phyloP scores from a whole-genome alignment of 1,140 invertebrate species.

The Apis laboriosa region DNA sequence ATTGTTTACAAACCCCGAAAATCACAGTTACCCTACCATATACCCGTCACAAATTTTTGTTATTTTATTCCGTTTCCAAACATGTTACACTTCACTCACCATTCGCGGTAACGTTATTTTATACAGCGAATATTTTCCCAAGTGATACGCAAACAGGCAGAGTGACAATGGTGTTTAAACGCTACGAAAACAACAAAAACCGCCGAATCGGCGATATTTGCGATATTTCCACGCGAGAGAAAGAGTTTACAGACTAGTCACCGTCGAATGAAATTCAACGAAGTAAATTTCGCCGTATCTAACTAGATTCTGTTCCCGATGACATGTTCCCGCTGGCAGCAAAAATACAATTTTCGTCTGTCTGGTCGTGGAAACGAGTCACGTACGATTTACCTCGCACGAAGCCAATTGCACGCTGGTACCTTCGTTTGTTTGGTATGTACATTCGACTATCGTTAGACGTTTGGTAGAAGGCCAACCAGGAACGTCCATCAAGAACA shows the following conservation, averaged over 20 bases:
- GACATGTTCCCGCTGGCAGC: conserved; percentile 23
- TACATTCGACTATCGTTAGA: conserved; percentile 40
- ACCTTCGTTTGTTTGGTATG: not conserved
- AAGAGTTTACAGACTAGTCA: not conserved
- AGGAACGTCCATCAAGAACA: conserved; percentile 10
- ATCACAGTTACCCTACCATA: not conserved
- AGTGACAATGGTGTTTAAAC: not conserved
- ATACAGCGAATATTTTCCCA: not conserved
- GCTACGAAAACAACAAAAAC: not conserved
- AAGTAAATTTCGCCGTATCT: conserved; percentile 8
- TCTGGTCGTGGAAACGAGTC: conserved; percentile 31
- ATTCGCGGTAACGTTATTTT: not conserved
- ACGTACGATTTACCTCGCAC: conserved; percentile 42
- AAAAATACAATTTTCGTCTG: conserved; percentile 35
- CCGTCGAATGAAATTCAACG: conserved; percentile 9
- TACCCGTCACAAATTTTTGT: not conserved
- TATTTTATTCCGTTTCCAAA: not conserved
- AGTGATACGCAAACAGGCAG: not conserved
- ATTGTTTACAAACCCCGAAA: not conserved
- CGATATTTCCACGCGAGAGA: not conserved
- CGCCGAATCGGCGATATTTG: not conserved
- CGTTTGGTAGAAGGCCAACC: conserved; percentile 59
- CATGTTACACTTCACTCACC: not conserved
- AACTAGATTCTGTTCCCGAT: conserved; percentile 18
- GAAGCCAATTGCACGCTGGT: conserved; percentile 1